These are phyloP conservation scores for Tinea trinotella DNA, from an alignment of 2,888 invertebrate species.

Conservation along the genomic window DNA sequence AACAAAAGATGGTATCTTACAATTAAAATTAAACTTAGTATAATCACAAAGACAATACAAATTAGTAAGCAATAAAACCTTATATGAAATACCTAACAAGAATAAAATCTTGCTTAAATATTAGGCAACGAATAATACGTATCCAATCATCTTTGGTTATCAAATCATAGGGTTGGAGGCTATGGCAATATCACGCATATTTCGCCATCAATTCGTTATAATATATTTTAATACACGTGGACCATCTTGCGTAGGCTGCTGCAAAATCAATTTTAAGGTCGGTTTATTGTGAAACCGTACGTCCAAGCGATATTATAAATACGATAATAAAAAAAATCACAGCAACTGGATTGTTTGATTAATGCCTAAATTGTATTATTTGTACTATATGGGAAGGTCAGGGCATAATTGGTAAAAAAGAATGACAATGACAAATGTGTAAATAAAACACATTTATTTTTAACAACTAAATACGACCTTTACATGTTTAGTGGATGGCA, in stretches of 20 bases:
- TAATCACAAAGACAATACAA: too few species aligned
- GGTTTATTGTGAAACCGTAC: background rate
- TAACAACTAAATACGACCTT: too few species aligned
- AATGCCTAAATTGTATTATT: too few species aligned
- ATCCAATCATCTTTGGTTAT: background rate
- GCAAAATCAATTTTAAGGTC: background rate
- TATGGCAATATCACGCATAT: background rate
- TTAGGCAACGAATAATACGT: background rate
- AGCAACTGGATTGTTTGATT: too few species aligned
- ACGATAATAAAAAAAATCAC: background rate
- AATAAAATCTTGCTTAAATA: background rate
- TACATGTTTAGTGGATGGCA: too few species aligned
- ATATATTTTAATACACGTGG: background rate
- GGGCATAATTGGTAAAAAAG: too few species aligned
- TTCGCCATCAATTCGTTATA: slow-evolving; percentile 7
- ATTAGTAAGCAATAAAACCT: background rate
- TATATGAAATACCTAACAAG: background rate
- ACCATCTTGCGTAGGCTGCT: background rate
- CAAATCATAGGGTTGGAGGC: background rate
- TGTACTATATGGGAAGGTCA: too few species aligned
- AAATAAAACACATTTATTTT: too few species aligned
- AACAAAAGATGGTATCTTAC: too few species aligned
- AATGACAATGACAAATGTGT: too few species aligned
- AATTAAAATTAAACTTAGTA: too few species aligned
- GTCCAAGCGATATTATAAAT: background rate